These are phyloP conservation scores for Lerema accius DNA, from an alignment of 1,140 invertebrate genomes.

Conservation along the genomic window DNA sequence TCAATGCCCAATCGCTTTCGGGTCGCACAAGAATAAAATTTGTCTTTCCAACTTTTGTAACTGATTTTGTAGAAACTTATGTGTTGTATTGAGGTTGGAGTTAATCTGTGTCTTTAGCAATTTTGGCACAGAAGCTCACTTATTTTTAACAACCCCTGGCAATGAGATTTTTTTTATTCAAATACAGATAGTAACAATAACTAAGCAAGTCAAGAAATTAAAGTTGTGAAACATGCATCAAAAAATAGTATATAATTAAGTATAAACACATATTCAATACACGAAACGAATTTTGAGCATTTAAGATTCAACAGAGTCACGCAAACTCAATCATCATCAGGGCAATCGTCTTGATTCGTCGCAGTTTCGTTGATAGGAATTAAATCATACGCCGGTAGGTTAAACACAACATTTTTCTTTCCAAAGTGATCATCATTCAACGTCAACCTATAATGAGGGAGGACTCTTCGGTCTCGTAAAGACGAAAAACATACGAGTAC, in stretches of 20 bases:
- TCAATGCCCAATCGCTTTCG: slow-evolving; percentile 36
- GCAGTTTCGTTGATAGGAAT: slow-evolving; percentile 54
- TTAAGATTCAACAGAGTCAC: slow-evolving; percentile 16
- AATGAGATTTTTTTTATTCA: no score
- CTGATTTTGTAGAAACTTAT: neutral
- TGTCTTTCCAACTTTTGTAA: slow-evolving; percentile 8
- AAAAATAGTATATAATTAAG: no score
- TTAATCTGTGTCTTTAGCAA: no score
- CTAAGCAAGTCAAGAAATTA: no score
- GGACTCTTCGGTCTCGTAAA: slow-evolving; percentile 55
- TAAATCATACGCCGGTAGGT: slow-evolving; percentile 65
- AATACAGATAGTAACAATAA: no score
- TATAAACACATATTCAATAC: neutral
- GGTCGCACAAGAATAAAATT: slow-evolving; percentile 5
- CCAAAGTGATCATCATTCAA: slow-evolving; percentile 66
- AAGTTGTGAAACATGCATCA: no score
- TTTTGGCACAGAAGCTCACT: no score
- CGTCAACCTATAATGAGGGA: slow-evolving; percentile 71
- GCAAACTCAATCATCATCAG: slow-evolving; percentile 11
- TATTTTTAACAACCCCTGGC: no score
- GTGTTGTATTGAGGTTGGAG: no score
- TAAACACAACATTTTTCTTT: slow-evolving; percentile 64
- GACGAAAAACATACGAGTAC: slow-evolving; percentile 45
- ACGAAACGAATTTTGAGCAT: slow-evolving; percentile 1
- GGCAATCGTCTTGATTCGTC: slow-evolving; percentile 43